Conservation (phyloP, 1,140 invertebrate genomes). For the Centruroides sculpturatus region DNA sequence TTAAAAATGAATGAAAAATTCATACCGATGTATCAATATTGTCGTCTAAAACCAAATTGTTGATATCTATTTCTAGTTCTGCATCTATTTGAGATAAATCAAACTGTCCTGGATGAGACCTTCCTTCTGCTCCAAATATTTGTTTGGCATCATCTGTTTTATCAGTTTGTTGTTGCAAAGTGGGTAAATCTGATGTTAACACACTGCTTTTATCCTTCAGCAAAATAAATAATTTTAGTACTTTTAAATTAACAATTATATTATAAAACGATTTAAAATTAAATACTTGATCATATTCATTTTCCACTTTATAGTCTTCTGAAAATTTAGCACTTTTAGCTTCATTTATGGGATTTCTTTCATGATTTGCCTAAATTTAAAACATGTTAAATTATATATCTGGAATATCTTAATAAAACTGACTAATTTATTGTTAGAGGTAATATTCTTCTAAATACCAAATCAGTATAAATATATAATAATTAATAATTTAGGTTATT, state of each 20-base stretch:
- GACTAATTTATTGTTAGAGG: too few species aligned
- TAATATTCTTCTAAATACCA: too few species aligned
- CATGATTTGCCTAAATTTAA: conserved; percentile 44
- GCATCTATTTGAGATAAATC: conserved; percentile 28
- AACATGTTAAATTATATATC: not conserved
- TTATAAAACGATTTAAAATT: too few species aligned
- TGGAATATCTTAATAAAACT: too few species aligned
- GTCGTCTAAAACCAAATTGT: conserved; percentile 43
- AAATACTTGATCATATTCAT: too few species aligned
- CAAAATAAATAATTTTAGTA: too few species aligned
- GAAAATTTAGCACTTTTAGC: conserved; percentile 33
- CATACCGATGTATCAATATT: conserved; percentile 19
- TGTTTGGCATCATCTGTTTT: conserved; percentile 31
- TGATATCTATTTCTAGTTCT: conserved; percentile 44
- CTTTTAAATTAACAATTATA: too few species aligned
- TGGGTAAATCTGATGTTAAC: not conserved
- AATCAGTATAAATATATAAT: too few species aligned
- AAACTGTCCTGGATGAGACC: conserved; percentile 19
- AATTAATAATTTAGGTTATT: too few species aligned
- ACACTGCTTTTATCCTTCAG: conserved; percentile 32
- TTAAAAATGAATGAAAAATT: not conserved
- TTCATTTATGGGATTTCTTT: conserved; percentile 56
- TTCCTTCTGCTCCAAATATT: conserved; percentile 35
- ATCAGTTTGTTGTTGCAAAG: conserved; percentile 3
- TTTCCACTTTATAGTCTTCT: too few species aligned